Percentiles rank a stretch among this genome's conserved stretches.
Evolutionary conservation across 1,140 invertebrate species (phyloP).

Genomic region (Zaprionus ornatus): DNA sequence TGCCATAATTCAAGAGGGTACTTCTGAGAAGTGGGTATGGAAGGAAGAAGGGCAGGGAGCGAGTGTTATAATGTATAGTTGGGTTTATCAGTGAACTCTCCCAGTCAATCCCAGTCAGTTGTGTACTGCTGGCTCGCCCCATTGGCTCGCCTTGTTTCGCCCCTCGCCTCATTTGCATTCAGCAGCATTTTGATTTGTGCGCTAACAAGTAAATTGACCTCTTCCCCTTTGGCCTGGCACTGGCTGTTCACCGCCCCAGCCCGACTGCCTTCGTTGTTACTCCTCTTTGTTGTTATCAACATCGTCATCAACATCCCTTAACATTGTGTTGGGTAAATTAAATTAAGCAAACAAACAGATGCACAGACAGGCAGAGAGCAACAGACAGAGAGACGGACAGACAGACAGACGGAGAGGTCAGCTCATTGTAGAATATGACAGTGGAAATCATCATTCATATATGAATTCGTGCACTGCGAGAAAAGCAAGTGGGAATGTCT

Average conservation of each 20-base stretch:
- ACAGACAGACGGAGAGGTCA: constrained; percentile 12
- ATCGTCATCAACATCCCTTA: constrained; percentile 45
- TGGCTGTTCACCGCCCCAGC: neutral
- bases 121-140: too few species aligned
- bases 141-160: neutral
- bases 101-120: neutral
- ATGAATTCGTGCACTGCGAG: constrained; percentile 36
- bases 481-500: neutral
- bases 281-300: constrained; percentile 25
- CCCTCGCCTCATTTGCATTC: constrained; percentile 46
- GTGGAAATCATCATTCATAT: constrained; percentile 49
- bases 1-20: constrained; percentile 40
- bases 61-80: neutral
- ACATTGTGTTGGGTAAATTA: constrained; percentile 62
- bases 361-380: constrained; percentile 18
- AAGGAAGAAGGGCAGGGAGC: neutral
- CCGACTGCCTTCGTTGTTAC: neutral
- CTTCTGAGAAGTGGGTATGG: constrained; percentile 1
- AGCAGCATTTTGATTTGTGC: constrained; percentile 51
- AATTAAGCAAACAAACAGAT: constrained; percentile 72
- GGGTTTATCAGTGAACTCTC: constrained; percentile 6
- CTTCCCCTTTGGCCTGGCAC: constrained; percentile 10
- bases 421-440: constrained; percentile 43
- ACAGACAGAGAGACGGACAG: neutral
- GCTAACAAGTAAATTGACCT: constrained; percentile 70